Evolutionary conservation across 1,140 invertebrate species (phyloP).

Genomic region (Delia radicum): DNA sequence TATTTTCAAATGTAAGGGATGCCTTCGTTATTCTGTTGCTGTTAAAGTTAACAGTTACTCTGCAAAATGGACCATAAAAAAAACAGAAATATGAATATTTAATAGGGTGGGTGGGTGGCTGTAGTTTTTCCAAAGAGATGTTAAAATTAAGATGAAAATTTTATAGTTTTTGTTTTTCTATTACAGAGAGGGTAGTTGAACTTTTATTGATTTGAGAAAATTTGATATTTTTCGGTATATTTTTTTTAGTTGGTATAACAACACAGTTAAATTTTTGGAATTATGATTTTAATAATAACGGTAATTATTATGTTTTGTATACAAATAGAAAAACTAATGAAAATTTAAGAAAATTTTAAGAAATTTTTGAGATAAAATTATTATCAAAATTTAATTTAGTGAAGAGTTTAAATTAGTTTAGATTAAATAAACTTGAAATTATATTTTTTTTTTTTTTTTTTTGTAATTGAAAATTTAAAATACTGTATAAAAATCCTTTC

Average conservation of each 20-base stretch:
- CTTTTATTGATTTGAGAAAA: slow-evolving; percentile 4
- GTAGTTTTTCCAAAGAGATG: background rate
- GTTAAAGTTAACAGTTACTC: background rate
- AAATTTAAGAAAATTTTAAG: too few species aligned
- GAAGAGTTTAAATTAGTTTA: too few species aligned
- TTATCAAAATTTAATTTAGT: too few species aligned
- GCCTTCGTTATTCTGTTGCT: background rate
- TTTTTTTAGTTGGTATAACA: background rate
- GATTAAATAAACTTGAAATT: too few species aligned
- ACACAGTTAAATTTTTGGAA: background rate
- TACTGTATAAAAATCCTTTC: background rate
- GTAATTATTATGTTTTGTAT: too few species aligned
- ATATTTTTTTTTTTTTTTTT: too few species aligned
- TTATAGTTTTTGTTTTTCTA: background rate
- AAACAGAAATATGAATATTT: background rate
- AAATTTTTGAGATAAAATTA: too few species aligned
- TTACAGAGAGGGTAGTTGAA: background rate
- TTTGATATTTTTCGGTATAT: background rate
- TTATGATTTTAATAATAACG: background rate
- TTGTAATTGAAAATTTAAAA: background rate
- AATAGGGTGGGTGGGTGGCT: background rate
- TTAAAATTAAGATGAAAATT: background rate
- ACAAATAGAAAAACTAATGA: too few species aligned
- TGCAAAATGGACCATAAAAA: background rate
- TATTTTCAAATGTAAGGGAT: background rate